These are phyloP conservation scores for Neuroterus valhalla DNA, from an alignment of 1,140 invertebrate species.

Conservation along the genomic window DNA sequence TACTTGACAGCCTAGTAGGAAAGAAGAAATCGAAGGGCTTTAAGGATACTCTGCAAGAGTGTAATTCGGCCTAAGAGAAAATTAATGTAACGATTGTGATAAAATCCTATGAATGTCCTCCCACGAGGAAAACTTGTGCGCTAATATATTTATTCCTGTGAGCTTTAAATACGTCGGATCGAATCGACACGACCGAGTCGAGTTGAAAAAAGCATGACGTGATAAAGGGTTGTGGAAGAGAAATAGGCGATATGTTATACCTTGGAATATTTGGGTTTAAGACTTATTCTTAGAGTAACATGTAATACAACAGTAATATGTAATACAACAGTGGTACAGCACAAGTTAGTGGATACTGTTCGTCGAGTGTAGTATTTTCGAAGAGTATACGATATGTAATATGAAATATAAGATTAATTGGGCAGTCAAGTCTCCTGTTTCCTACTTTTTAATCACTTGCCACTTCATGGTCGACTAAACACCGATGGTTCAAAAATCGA, in stretches of 20 bases:
- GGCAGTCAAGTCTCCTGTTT: constrained; percentile 42
- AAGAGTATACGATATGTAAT: constrained; percentile 31
- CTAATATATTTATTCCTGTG: constrained; percentile 54
- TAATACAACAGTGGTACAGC: constrained; percentile 31
- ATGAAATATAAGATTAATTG: constrained; percentile 60
- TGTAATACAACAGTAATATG: constrained; percentile 46
- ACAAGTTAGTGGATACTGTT: constrained; percentile 43
- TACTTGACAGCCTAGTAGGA: constrained; percentile 37
- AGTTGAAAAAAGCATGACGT: constrained; percentile 5
- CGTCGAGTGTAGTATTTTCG: constrained; percentile 46
- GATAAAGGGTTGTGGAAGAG: constrained; percentile 2
- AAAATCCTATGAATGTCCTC: constrained; percentile 47
- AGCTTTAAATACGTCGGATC: constrained; percentile 10
- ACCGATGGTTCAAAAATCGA: not conserved
- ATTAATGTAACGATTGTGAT: constrained; percentile 55
- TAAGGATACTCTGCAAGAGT: constrained; percentile 32
- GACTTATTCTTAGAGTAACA: constrained; percentile 38
- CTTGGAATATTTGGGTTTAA: constrained; percentile 11
- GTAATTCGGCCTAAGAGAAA: constrained; percentile 39
- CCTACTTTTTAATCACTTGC: constrained; percentile 14
- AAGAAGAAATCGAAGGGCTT: constrained; percentile 35
- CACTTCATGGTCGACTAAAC: constrained; percentile 2
- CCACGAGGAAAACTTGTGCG: constrained; percentile 16
- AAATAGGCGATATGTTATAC: not conserved
- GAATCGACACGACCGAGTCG: not conserved